Evolutionary conservation across 2,888 invertebrate species (phyloP).

Genomic region (Slavum lentiscoides): DNA sequence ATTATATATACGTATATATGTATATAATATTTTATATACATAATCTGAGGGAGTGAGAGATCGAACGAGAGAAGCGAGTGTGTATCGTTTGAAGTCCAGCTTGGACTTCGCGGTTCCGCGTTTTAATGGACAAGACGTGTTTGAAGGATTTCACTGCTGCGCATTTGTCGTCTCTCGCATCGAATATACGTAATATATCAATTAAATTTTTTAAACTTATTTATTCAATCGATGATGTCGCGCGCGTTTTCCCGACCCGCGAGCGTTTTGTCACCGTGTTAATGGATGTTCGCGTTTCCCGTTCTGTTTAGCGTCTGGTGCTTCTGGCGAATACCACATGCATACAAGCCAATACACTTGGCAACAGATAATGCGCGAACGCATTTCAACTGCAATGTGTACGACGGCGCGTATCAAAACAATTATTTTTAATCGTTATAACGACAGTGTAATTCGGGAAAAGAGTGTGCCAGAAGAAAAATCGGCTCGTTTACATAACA

Average conservation of each 20-base stretch:
- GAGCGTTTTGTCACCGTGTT: not conserved
- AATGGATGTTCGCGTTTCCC: constrained; percentile 13
- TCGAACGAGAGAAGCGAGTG: too few species aligned
- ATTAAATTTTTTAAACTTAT: constrained; percentile 25
- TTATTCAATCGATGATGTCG: not conserved
- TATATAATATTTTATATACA: not conserved
- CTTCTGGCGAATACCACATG: not conserved
- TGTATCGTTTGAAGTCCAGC: not conserved
- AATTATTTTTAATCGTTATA: not conserved
- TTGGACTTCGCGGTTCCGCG: not conserved
- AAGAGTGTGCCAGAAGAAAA: not conserved
- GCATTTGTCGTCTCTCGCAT: constrained; percentile 9
- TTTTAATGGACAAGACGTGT: constrained; percentile 37
- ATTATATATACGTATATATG: not conserved
- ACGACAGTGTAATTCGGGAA: not conserved
- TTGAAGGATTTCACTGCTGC: constrained; percentile 1
- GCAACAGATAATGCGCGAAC: constrained; percentile 17
- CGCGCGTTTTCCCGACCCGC: too few species aligned
- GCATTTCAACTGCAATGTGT: not conserved
- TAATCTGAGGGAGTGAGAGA: not conserved
- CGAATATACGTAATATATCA: constrained; percentile 2
- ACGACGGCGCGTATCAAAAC: constrained; percentile 4
- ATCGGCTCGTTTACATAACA: not conserved
- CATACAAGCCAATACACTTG: not conserved
- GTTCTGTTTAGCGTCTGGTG: not conserved